phyloP scores from a whole-genome alignment of 64 coral and sea anemone genomes.

The Stylophora pistillata region DNA sequence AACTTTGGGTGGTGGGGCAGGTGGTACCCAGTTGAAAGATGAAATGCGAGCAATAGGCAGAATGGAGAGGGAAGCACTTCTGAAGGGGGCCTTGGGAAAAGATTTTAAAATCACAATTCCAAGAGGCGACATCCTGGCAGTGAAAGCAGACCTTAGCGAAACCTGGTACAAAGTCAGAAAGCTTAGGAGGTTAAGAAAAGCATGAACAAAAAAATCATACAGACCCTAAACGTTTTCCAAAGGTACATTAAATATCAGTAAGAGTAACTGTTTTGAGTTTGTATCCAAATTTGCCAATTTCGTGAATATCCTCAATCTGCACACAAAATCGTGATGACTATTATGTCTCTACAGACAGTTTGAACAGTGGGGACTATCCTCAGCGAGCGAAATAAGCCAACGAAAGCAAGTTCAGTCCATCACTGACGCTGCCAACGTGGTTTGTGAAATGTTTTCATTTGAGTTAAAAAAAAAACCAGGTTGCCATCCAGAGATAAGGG shows the following conservation, averaged over 20 bases:
- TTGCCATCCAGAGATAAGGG: background rate
- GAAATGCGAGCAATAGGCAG: too few species aligned
- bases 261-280: too few species aligned
- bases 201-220: too few species aligned
- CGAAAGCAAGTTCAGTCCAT: slow-evolving; percentile 14
- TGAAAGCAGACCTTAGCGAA: slow-evolving; percentile 27
- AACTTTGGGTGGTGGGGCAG: too few species aligned
- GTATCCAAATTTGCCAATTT: too few species aligned
- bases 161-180: slow-evolving; percentile 15
- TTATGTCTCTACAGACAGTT: background rate
- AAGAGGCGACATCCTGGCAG: background rate
- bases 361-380: background rate
- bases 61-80: slow-evolving; percentile 2
- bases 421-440: slow-evolving; percentile 47
- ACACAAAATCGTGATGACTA: too few species aligned
- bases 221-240: too few species aligned
- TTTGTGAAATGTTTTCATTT: slow-evolving; percentile 51
- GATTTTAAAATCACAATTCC: slow-evolving; percentile 22
- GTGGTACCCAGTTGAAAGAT: background rate
- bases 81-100: slow-evolving; percentile 12
- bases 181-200: slow-evolving; percentile 1
- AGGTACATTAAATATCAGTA: too few species aligned
- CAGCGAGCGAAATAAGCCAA: background rate
- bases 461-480: slow-evolving; percentile 35
- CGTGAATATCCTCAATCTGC: too few species aligned